Percentiles rank a stretch among this genome's conserved stretches.
phyloP scores from a whole-genome alignment of 2,113 vertebrate genomes.

The Dromas ardeola region DNA sequence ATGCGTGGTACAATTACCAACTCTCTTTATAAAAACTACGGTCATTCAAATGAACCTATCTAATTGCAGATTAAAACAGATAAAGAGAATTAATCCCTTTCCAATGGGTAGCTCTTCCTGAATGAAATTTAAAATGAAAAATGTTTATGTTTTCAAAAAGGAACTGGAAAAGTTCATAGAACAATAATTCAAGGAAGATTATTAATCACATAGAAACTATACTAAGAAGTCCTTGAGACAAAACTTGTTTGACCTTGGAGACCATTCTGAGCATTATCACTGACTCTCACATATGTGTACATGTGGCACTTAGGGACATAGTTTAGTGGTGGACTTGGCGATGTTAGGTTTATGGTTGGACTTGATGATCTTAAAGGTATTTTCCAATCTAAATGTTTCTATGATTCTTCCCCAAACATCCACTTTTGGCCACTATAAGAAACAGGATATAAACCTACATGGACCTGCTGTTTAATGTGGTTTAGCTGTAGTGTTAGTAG shows the following conservation, averaged over 20 bases:
- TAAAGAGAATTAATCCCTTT: not conserved
- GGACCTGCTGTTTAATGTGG: not conserved
- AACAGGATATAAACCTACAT: not conserved
- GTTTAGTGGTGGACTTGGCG: not conserved
- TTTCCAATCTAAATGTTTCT: not conserved
- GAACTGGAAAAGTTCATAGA: not conserved
- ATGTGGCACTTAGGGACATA: no score
- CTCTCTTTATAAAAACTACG: not conserved
- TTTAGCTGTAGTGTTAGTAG: not conserved
- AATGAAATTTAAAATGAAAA: not conserved
- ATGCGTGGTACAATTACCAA: not conserved
- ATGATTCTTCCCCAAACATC: not conserved
- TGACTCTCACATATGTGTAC: not conserved
- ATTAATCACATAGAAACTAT: not conserved
- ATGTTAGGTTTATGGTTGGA: not conserved
- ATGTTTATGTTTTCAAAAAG: not conserved
- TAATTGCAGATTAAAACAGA: not conserved
- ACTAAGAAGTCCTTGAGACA: not conserved
- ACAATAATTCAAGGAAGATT: not conserved
- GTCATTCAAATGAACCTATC: not conserved
- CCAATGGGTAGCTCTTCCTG: not conserved
- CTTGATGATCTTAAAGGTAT: not conserved
- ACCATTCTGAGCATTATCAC: not conserved
- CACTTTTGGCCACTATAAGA: not conserved
- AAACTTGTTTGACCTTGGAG: not conserved